Evolutionary conservation across 2,113 vertebrate species (phyloP).

Genomic region (Rynchops niger): DNA sequence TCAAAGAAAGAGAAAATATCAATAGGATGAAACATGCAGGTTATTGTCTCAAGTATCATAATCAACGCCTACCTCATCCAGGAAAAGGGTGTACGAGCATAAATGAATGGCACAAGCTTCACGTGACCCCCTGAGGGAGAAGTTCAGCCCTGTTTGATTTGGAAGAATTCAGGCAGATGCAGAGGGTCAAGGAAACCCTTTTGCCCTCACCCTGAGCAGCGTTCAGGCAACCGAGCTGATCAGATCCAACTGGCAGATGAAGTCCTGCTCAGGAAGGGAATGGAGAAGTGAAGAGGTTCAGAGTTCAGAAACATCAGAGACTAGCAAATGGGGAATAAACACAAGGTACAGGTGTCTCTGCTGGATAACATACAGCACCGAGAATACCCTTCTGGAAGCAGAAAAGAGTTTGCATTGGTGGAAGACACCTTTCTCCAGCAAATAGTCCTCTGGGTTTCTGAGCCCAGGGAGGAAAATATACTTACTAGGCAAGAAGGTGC

Average conservation of each 20-base stretch:
- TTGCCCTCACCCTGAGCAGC: not conserved
- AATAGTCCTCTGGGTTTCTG: not conserved
- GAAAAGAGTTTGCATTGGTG: not conserved
- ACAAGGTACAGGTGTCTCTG: rapidly evolving
- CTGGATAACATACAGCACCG: not conserved
- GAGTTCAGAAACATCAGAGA: not conserved
- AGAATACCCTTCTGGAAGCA: not conserved
- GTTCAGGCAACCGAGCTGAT: not conserved
- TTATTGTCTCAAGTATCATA: not conserved
- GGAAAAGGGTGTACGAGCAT: not conserved
- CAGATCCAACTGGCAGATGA: not conserved
- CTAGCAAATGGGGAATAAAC: not conserved
- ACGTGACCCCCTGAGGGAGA: not conserved
- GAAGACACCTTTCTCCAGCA: not conserved
- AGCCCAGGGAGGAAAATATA: not conserved
- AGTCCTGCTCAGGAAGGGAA: not conserved
- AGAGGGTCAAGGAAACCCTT: not conserved
- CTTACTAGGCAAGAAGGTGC: not conserved
- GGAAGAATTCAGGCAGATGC: not conserved
- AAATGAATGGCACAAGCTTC: not conserved
- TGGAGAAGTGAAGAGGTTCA: not conserved
- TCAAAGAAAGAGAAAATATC: not conserved
- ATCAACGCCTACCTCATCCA: not conserved
- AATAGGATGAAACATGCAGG: not conserved
- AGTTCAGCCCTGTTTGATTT: not conserved